These are phyloP conservation scores for Sinocyclocheilus maitianheensis DNA, from an alignment of 2,113 vertebrate species.

Conservation along the genomic window DNA sequence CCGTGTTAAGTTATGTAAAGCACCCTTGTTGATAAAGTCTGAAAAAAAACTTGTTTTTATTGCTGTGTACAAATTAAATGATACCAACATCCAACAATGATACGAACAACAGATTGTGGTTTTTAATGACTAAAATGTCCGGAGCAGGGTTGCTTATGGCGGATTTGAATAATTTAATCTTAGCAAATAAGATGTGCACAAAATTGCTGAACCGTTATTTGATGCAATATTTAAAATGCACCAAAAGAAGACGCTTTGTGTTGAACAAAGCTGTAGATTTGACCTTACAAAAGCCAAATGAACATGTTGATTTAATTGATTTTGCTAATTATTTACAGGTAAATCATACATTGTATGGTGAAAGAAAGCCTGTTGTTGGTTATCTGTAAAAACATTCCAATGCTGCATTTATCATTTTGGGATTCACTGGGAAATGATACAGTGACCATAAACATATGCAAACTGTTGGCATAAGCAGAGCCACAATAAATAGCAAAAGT, in stretches of 20 bases:
- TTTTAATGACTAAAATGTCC: not conserved
- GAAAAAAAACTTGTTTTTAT: not conserved
- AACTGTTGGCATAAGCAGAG: not conserved
- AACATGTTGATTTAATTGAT: not conserved
- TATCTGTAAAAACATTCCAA: not conserved
- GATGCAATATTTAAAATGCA: not conserved
- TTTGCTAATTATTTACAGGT: not conserved
- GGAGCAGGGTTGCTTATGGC: not conserved
- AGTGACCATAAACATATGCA: not conserved
- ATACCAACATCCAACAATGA: too few species aligned
- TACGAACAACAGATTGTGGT: not conserved
- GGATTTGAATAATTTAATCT: not conserved
- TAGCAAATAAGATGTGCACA: not conserved
- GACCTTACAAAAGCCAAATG: not conserved
- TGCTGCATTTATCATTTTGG: not conserved
- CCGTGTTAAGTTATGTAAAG: not conserved
- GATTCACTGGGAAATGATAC: not conserved
- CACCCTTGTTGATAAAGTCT: not conserved
- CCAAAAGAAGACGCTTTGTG: not conserved
- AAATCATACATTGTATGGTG: not conserved
- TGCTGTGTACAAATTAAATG: not conserved
- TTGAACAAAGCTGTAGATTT: not conserved
- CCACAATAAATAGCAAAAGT: not conserved
- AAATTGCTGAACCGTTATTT: not conserved
- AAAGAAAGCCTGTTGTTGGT: not conserved